phyloP scores from a whole-genome alignment of 1,140 invertebrate species.

The Camponotus pennsylvanicus region DNA sequence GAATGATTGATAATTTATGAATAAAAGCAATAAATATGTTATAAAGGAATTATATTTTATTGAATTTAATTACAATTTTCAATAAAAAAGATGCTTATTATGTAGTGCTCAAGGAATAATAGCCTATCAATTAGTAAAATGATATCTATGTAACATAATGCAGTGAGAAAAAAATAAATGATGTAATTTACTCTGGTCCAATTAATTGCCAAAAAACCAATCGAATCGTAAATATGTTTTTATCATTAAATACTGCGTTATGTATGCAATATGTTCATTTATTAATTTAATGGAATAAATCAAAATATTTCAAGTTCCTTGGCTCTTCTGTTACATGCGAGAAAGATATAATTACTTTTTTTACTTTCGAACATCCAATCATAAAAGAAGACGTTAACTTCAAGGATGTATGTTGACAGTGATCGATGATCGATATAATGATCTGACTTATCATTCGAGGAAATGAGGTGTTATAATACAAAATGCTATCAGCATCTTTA shows the following conservation, averaged over 20 bases:
- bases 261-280: neutral
- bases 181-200: neutral
- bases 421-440: constrained; percentile 46
- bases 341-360: neutral
- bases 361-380: neutral
- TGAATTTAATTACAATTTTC: neutral
- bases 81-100: neutral
- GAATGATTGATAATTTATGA: neutral
- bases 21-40: neutral
- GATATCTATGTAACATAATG: neutral
- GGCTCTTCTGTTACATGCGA: neutral
- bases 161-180: neutral
- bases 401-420: constrained; percentile 9
- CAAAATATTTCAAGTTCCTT: neutral
- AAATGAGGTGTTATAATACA: constrained; percentile 11
- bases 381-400: constrained; percentile 5
- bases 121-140: neutral
- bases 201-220: neutral
- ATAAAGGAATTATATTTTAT: neutral
- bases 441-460: constrained; percentile 31
- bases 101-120: neutral
- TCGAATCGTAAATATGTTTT: neutral
- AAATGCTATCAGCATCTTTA: constrained; percentile 23
- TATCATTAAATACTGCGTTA: neutral
- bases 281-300: constrained; percentile 18